phyloP scores from a whole-genome alignment of 2,113 vertebrate genomes.

The Isichthys henryi region DNA sequence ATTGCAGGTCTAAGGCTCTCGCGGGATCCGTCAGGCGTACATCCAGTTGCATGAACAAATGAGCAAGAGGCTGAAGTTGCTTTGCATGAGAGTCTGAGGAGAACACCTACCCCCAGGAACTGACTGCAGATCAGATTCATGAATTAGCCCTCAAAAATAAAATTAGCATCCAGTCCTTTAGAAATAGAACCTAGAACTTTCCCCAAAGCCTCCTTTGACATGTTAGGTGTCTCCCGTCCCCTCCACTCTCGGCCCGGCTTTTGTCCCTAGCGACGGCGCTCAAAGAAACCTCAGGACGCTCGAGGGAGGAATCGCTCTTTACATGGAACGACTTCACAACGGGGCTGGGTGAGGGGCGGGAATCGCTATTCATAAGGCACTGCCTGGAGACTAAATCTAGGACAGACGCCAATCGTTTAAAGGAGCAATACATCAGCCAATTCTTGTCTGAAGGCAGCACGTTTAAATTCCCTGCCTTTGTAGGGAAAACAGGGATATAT shows the following conservation, averaged over 20 bases:
- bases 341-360: not conserved
- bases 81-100: not conserved
- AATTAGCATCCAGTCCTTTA: not conserved
- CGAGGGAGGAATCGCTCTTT: constrained; percentile 7
- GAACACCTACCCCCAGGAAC: not conserved
- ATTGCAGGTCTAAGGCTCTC: not conserved
- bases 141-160: not conserved
- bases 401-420: not conserved
- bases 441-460: not conserved
- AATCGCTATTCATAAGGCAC: not conserved
- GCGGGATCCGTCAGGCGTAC: not conserved
- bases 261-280: not conserved
- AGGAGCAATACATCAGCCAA: not conserved
- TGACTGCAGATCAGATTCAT: not conserved
- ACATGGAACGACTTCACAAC: not conserved
- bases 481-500: not conserved
- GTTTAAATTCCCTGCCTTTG: not conserved
- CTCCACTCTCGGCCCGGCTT: not conserved
- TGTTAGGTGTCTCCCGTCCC: not conserved
- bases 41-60: not conserved
- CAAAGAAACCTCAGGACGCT: not conserved
- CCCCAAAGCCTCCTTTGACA: not conserved
- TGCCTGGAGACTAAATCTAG: not conserved
- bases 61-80: not conserved
- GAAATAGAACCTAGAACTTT: not conserved